Conservation (phyloP, 92 coral and sea anemone genomes). For the Actinernus sp. region DNA sequence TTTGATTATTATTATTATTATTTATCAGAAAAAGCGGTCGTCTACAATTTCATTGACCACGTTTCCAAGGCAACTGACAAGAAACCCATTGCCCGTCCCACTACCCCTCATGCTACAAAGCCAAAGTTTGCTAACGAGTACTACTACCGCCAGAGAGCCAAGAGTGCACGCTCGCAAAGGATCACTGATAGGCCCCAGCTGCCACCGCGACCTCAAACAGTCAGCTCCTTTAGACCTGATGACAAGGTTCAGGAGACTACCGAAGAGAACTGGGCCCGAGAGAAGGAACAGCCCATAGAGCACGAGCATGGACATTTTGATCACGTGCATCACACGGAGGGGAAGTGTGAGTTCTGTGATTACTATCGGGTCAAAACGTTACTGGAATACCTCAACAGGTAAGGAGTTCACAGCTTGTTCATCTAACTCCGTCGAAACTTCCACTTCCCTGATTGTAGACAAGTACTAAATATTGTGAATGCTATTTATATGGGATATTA, state of each 20-base stretch:
- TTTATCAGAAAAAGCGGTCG: slow-evolving; percentile 94
- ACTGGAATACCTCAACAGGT: slow-evolving; percentile 81
- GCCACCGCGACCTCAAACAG: slow-evolving; percentile 88
- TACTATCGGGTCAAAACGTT: slow-evolving; percentile 75
- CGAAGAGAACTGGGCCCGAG: slow-evolving; percentile 13
- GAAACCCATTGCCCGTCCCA: slow-evolving; percentile 13
- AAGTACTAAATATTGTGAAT: too few relatives aligned
- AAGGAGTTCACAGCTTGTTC: background rate
- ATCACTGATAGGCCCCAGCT: slow-evolving; percentile 59
- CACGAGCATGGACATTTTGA: slow-evolving; percentile 44
- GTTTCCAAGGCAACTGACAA: slow-evolving; percentile 69
- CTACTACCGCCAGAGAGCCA: slow-evolving; percentile 71
- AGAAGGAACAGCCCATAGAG: slow-evolving; percentile 20
- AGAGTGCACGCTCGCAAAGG: slow-evolving; percentile 89
- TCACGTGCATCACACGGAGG: slow-evolving; percentile 85
- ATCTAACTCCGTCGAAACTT: background rate
- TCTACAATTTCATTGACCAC: slow-evolving; percentile 80
- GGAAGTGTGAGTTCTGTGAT: slow-evolving; percentile 88
- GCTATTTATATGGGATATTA: too few relatives aligned
- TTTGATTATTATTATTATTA: too few relatives aligned
- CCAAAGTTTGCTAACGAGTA: slow-evolving; percentile 72
- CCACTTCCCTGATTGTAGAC: background rate
- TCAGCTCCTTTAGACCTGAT: slow-evolving; percentile 50
- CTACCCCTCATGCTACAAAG: slow-evolving; percentile 26
- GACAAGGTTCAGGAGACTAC: slow-evolving; percentile 4